Base-by-base conservation (phyloP, 2,888 invertebrate species). In the Fragum fragum region DNA sequence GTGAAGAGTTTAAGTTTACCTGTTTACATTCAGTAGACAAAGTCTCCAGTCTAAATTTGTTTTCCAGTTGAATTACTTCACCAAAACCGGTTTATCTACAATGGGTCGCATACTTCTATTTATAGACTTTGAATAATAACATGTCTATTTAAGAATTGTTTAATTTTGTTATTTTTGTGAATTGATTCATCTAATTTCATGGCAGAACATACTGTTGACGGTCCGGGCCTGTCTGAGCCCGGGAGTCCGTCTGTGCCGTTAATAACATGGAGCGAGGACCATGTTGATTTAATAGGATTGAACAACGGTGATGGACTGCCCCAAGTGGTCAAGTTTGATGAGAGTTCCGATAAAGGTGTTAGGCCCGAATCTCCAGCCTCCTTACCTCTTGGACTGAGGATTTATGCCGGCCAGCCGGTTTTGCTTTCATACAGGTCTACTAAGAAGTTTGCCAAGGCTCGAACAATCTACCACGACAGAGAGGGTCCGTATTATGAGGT, bases 401-500 rank as follows among this genome's bases (percentile, higher is more conserved):
- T 90, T 9, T 91, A 91, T 66, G 73, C 87, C 5, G 66, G 84
- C 0, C 90, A 91, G 57, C 90, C 92, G 1, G 88, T 91, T 3
- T 73, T 91, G 61, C 61, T 92, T 23, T 81, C 87, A 53, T 82
- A 66, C 9, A 69, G 84, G 14, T 77, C 80, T 18, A 79, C 68
- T 42, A 90, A 90, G 77, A 78, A 78, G 26, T 87, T 90, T 23
- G 90, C 81, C 0, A 66, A 83, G 29, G 92, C 90, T 0, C 77
- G 92, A 61, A 92, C 91, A 3, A 90, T 92, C 52, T 90, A 89
- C 74, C 88, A 87, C 28, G 91, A 92, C 76, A 78, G 85, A 26
- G 61, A 83, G 18, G 92, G 92, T 14, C 87, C 90, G 21, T 91
- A 89, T 57, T 90, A 85, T n/a, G 91, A 91, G 74, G 88, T 91